Evolutionary conservation across 23 tunicate genomes (phyloP), one percentile per base, ranked within the genome.

Genomic region (Clavelina lepadiformis): DNA sequence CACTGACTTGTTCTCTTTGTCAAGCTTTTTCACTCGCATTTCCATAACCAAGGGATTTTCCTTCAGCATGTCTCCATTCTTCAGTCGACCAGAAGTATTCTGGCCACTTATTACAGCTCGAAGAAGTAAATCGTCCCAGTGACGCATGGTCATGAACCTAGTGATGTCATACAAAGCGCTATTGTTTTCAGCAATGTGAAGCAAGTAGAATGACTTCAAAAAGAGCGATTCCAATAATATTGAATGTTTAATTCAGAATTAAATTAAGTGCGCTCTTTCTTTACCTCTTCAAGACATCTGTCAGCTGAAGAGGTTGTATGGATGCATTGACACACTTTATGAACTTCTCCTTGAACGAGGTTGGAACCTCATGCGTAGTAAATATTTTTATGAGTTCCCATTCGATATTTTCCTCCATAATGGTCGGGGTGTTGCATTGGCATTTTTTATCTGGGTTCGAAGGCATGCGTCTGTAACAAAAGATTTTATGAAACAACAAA

Each of bases 351-450:
- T 59, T 73, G 31, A 87, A 80, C 18, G 65, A 44, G 11, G 63
- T 24, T 24, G 47, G 33, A 13, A 79, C 66, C 44, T 87, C 87
- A 52, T 75, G 35, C 26, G 69, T 21, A 0, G 96, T 87, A 34
- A 87, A 67, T 1, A 87, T 0, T 21, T 52, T 61, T 20, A 80
- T 61, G 6, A 87, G 58, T 18, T 73, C 82, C 46, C 56, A 29
- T 18, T 79, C 87, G 0, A 87, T 51, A 30, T 59, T 46, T 28
- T 79, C 77, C 5, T 87, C 85, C 72, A 87, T 79, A 30, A 87
- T 73, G 26, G 51, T 53, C n/a, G 96, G 96, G 26, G 82, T 75
- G 65, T 74, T 87, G 77, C 96, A 87, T 68, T 87, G 96, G 38
- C 86, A 87, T 0, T 47, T 45, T 2, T 52, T 18, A 49, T 79